Evolutionary conservation across 2,113 vertebrate genomes (phyloP).

Genomic region (Callocephalon fimbriatum): DNA sequence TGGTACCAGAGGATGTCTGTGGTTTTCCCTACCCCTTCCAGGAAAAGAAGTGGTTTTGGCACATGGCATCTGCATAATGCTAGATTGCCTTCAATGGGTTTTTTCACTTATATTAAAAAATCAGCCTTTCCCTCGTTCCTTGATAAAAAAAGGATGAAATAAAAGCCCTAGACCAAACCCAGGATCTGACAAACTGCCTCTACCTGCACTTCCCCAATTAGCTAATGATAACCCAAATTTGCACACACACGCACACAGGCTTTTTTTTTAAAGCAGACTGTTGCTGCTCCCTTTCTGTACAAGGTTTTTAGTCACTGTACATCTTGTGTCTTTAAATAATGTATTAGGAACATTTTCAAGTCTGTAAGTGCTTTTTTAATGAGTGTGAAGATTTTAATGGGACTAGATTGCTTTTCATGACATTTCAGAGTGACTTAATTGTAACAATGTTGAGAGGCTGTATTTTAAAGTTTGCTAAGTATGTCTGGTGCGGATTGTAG

Average conservation of each 20-base stretch:
- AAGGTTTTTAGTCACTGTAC: slow-evolving; percentile 82
- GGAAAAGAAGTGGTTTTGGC: slow-evolving; percentile 26
- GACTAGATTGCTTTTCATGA: slow-evolving; percentile 88
- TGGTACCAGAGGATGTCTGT: neutral
- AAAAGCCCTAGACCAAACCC: neutral
- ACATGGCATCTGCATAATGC: neutral
- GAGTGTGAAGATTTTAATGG: slow-evolving; percentile 89
- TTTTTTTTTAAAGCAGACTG: slow-evolving; percentile 68
- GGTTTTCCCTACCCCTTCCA: neutral
- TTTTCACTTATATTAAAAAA: neutral
- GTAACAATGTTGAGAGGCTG: slow-evolving; percentile 84
- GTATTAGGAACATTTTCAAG: slow-evolving; percentile 87
- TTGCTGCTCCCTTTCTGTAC: slow-evolving; percentile 75
- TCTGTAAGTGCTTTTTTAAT: slow-evolving; percentile 90
- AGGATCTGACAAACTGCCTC: slow-evolving; percentile 31
- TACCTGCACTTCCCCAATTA: slow-evolving; percentile 76
- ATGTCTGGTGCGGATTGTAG: slow-evolving; percentile 76
- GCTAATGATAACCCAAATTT: slow-evolving; percentile 75
- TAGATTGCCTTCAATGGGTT: neutral
- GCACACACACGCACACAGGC: neutral
- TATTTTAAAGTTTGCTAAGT: slow-evolving; percentile 85
- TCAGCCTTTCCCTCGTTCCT: neutral
- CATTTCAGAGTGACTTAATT: slow-evolving; percentile 89
- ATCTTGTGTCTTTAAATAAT: slow-evolving; percentile 89
- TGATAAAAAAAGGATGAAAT: neutral